Conservation (phyloP, 2,888 invertebrate genomes). For the Drosophila recens region DNA sequence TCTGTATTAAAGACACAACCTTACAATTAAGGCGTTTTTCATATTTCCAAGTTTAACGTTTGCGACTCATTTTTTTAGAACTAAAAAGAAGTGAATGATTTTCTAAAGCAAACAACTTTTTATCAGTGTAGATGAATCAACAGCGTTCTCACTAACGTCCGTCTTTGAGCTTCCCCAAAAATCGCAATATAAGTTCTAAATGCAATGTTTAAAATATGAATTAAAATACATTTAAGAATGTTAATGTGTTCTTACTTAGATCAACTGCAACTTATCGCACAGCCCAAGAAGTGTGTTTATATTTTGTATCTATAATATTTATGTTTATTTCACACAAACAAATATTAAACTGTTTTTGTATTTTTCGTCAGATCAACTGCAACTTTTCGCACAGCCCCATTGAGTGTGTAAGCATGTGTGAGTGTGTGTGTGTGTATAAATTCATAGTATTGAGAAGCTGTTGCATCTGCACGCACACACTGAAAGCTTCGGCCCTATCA, state of each 20-base stretch:
- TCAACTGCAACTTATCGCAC: no score
- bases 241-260: background rate
- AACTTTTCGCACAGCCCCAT: background rate
- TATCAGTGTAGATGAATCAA: no score
- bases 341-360: no score
- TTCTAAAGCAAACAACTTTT: no score
- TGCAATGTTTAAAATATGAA: background rate
- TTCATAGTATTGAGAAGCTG: constrained; percentile 38
- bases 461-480: constrained; percentile 54
- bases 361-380: background rate
- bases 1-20: no score
- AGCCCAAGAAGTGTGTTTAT: no score
- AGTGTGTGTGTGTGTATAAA: background rate
- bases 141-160: background rate
- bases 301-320: no score
- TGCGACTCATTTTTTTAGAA: no score
- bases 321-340: background rate
- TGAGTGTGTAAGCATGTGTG: background rate
- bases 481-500: constrained; percentile 35
- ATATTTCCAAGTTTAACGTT: no score
- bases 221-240: background rate
- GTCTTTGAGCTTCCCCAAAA: background rate
- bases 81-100: no score
- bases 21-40: no score
- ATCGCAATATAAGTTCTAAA: no score